phyloP scores from a whole-genome alignment of 1,140 invertebrate genomes.

The Bilobella aurantiaca region DNA sequence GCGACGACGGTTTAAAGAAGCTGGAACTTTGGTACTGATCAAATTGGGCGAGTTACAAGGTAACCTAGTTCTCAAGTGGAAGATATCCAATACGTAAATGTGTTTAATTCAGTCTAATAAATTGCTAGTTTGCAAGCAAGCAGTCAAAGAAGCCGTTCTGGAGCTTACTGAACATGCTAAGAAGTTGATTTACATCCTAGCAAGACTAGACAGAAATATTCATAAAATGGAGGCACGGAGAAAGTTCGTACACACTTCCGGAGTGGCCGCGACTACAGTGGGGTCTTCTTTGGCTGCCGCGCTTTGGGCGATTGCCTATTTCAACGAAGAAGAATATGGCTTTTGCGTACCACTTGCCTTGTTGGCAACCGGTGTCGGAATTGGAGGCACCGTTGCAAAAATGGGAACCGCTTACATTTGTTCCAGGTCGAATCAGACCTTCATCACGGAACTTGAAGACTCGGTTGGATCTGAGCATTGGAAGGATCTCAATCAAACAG shows the following conservation, averaged over 20 bases:
- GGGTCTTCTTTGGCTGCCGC: background rate
- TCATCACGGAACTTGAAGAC: background rate
- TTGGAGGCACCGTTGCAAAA: background rate
- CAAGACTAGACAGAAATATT: background rate
- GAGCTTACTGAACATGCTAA: background rate
- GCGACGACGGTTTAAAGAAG: background rate
- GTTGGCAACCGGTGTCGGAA: background rate
- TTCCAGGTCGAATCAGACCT: background rate
- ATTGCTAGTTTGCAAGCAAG: background rate
- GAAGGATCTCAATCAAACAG: background rate
- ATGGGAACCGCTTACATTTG: background rate
- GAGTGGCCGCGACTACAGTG: background rate
- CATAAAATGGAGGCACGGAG: background rate
- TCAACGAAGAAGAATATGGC: background rate
- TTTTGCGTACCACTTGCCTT: background rate
- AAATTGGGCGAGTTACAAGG: background rate
- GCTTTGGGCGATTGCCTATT: background rate
- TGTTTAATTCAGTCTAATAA: background rate
- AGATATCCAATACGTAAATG: background rate
- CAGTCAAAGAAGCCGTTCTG: background rate
- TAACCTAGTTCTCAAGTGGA: background rate
- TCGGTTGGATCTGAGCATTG: background rate
- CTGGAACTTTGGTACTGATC: background rate
- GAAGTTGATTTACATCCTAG: background rate
- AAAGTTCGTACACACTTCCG: background rate